Evolutionary conservation across 2,888 invertebrate genomes (phyloP), one percentile per base, ranked within the genome.

Genomic region (Phoenoteleia sp.): DNA sequence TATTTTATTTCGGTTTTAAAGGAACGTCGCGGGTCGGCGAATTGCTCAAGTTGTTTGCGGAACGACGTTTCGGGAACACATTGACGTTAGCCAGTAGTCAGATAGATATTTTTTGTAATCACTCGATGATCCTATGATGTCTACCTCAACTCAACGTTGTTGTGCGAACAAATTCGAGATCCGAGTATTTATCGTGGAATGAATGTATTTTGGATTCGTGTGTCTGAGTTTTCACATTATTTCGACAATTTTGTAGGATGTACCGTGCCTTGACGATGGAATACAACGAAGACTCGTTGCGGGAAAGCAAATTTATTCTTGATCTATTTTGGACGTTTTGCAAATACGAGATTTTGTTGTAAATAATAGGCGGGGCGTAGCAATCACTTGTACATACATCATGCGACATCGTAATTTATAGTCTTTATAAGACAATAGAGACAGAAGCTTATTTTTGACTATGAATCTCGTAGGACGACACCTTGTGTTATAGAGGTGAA

Each of bases 101-200:
- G 87, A 81, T 88, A 52, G 82, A 86, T 89, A 90, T 88, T 87
- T 84, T 86, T 87, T 84, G 88, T 88, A 87, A 88, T 87, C 79
- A 86, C 81, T 88, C 81, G 87, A 88, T 88, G 90, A 87, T 91
- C 88, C 88, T 88, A 86, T 86, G 87, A 90, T 87, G 88, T 91
- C 93, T 93, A 93, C 92, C 81, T 75, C 81, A 81, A 74, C 92
- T 93, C 92, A 91, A 87, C 52, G 82, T 86, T 84, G 81, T 74
- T 74, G 76, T 81, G 47, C 17, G 56, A 76, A 54, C 45, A 72
- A 39, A 21, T 60, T 36, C 23, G 69, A 67, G 17, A 27, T 39
- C 15, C 5, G 36, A n/a, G 21, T 66, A 45, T 29, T 56, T 62
- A 64, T 33, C 33, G 23, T 42, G 42, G 62, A 23, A 13, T 64